Conservation (phyloP, 2,888 invertebrate genomes). For the Lasiommata megera region DNA sequence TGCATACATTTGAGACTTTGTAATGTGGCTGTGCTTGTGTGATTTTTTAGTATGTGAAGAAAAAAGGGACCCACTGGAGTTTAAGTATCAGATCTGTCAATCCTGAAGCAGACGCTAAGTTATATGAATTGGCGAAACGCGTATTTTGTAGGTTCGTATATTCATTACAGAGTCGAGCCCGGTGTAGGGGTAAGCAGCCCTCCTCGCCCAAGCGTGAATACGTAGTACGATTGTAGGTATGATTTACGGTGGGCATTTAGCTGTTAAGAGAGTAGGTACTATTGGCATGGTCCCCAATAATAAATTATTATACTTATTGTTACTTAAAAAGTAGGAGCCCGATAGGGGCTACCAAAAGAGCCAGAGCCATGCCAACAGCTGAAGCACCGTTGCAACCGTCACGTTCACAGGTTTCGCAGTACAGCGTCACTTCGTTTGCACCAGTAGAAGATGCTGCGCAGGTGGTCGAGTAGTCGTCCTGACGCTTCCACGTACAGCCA, state of each 20-base stretch:
- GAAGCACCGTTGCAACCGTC: constrained; percentile 85
- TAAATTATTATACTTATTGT: constrained; percentile 21
- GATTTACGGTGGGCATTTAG: constrained; percentile 36
- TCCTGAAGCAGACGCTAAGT: no score
- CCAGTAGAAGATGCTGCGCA: constrained; percentile 75
- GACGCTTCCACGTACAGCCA: constrained; percentile 82
- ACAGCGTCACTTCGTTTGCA: constrained; percentile 76
- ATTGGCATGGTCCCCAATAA: constrained; percentile 30
- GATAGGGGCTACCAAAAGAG: constrained; percentile 64
- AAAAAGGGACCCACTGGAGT: no score
- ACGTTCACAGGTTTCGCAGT: constrained; percentile 85
- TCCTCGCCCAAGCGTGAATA: no score
- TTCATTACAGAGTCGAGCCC: no score
- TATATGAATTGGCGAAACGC: no score
- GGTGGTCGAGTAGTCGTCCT: constrained; percentile 72
- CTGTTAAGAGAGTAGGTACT: constrained; percentile 22
- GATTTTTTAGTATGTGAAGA: no score
- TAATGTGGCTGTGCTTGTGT: no score
- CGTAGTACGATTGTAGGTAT: no score
- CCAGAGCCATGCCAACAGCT: constrained; percentile 64
- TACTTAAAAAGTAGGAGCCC: constrained; percentile 68
- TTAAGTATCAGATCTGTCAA: no score
- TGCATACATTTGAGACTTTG: no score
- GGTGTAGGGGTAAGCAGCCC: no score
- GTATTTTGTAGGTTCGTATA: no score